Conservation (phyloP, 2,797 vertebrate species). For the Syngnathus rostellatus region DNA sequence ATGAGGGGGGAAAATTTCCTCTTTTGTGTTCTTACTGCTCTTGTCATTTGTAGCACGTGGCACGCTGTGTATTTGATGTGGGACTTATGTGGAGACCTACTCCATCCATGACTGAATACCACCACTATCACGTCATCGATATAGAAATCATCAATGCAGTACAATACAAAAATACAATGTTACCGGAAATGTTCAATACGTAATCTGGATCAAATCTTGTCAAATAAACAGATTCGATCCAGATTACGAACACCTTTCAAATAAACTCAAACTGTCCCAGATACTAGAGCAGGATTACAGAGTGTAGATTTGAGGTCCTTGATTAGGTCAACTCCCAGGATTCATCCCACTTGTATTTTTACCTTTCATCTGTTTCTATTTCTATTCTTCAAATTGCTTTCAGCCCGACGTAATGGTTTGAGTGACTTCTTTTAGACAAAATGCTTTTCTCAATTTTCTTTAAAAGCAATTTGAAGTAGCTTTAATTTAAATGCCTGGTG, state of each 20-base stretch:
- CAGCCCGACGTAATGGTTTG: no score
- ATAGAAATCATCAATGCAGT: neutral
- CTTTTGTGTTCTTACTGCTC: neutral
- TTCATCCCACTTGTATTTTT: no score
- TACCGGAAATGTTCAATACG: neutral
- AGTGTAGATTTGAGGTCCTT: no score
- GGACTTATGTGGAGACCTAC: neutral
- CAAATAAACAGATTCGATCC: no score
- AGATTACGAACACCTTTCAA: no score
- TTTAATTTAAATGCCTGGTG: no score
- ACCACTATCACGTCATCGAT: neutral
- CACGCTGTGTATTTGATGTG: neutral
- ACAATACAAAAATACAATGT: neutral
- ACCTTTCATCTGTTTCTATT: no score
- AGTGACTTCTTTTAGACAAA: no score
- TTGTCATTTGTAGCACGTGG: neutral
- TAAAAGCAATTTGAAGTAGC: neutral
- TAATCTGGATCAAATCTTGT: neutral
- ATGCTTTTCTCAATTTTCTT: neutral
- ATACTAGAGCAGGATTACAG: neutral
- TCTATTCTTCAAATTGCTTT: no score
- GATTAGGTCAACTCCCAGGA: no score
- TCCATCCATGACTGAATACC: neutral
- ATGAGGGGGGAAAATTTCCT: no score
- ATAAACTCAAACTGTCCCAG: neutral